phyloP scores from a whole-genome alignment of 2,113 vertebrate genomes.

The crab-eating macaque (Macaca fascicularis) region DNA sequence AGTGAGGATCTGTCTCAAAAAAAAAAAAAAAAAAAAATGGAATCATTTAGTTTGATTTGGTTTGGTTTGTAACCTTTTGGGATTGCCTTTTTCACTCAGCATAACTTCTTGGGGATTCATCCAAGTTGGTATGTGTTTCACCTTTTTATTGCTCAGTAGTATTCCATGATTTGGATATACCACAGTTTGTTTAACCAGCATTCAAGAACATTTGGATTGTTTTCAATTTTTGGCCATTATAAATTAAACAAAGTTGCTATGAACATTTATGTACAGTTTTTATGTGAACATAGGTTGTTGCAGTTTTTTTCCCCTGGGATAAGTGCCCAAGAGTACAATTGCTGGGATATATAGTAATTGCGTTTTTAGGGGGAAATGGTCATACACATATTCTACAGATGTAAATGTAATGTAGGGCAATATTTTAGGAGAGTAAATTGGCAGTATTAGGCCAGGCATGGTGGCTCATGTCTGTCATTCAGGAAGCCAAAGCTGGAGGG shows the following conservation, averaged over 20 bases:
- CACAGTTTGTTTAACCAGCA: neutral
- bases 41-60: neutral
- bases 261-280: neutral
- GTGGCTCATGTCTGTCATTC: too few species aligned
- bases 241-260: neutral
- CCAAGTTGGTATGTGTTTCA: neutral
- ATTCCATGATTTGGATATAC: neutral
- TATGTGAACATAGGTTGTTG: neutral
- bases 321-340: neutral
- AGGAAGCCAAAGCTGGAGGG: too few species aligned
- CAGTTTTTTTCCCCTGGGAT: neutral
- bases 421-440: conserved; percentile 9
- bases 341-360: neutral
- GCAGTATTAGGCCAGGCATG: neutral
- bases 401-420: neutral
- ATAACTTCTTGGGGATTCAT: neutral
- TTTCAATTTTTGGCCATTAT: neutral
- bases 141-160: neutral
- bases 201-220: neutral
- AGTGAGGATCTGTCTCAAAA: too few species aligned
- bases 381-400: neutral
- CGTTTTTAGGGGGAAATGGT: neutral
- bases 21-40: neutral
- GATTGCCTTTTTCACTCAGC: neutral
- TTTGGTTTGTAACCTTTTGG: neutral